Percentiles rank a stretch among this genome's conserved stretches.
phyloP scores from a whole-genome alignment of 2,113 vertebrate genomes.

The Nanorana parkeri region DNA sequence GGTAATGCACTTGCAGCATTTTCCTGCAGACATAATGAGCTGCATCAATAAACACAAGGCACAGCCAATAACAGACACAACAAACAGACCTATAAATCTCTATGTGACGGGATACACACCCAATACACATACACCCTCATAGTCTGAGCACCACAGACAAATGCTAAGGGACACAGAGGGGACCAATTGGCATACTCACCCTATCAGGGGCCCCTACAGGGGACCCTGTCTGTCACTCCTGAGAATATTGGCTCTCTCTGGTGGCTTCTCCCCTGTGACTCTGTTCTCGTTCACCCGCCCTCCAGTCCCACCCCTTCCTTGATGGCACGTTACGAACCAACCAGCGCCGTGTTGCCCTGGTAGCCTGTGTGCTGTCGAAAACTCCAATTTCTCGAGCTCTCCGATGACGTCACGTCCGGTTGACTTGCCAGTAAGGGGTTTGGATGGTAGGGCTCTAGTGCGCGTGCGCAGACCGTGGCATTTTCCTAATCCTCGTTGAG shows the following conservation, averaged over 20 bases:
- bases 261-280: not conserved
- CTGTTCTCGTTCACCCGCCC: not conserved
- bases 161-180: not conserved
- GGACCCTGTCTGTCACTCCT: not conserved
- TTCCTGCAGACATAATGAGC: no score
- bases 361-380: no score
- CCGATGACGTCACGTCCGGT: no score
- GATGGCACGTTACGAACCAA: constrained; percentile 23
- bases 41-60: no score
- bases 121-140: not conserved
- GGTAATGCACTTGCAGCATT: no score
- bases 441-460: no score
- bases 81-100: not conserved
- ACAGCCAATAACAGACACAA: no score
- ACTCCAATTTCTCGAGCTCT: no score
- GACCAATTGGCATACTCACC: not conserved
- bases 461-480: no score
- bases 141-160: not conserved
- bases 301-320: constrained; percentile 12
- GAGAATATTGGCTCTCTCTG: not conserved
- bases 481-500: no score
- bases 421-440: no score
- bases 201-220: not conserved
- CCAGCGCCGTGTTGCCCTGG: not conserved
- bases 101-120: not conserved